Percentiles rank a stretch among this genome's conserved stretches.
These are phyloP conservation scores for Pterostichus madidus DNA, from an alignment of 2,888 invertebrate genomes.

Conservation along the genomic window DNA sequence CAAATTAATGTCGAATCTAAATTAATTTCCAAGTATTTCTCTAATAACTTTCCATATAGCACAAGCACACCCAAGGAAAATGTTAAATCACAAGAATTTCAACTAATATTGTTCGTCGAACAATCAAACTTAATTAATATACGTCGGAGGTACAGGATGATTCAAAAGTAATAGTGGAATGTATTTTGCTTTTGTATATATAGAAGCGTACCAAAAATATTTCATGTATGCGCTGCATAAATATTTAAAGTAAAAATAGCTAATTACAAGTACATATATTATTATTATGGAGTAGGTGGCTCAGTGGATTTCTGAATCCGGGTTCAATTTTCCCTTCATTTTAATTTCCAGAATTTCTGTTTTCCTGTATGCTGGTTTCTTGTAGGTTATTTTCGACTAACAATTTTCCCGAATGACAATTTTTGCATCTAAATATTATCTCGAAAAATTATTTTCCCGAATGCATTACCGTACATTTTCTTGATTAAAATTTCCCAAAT, in stretches of 20 bases:
- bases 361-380: too few species aligned
- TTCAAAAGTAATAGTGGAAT: not conserved
- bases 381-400: too few species aligned
- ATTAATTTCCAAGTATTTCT: conserved; percentile 46
- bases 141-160: not conserved
- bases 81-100: not conserved
- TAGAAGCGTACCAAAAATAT: not conserved
- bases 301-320: too few species aligned
- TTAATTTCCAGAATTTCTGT: too few species aligned
- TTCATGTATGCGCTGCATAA: not conserved
- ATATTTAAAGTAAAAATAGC: not conserved
- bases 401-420: too few species aligned
- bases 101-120: not conserved
- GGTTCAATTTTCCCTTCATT: too few species aligned
- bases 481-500: too few species aligned
- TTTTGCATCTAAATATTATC: too few species aligned
- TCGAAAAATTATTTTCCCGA: too few species aligned
- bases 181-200: not conserved
- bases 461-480: too few species aligned
- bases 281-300: too few species aligned
- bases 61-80: not conserved
- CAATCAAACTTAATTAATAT: not conserved
- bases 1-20: conserved; percentile 38
- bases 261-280: not conserved
- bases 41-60: conserved; percentile 21